Percentiles rank a stretch among this genome's conserved stretches.
Conservation (phyloP, 64 coral and sea anemone genomes). For the Cladopsammia gracilis region DNA sequence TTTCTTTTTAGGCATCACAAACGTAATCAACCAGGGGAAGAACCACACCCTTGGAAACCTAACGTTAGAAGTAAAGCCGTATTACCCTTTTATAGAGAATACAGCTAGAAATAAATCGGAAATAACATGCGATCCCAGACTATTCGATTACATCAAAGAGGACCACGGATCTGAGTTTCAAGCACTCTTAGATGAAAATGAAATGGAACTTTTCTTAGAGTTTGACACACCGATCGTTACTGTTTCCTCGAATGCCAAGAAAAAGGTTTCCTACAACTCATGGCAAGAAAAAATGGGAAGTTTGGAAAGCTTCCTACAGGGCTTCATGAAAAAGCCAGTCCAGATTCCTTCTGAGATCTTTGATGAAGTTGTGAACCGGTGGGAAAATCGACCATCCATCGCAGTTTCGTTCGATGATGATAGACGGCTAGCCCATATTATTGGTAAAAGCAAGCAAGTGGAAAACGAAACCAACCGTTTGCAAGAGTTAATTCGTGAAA, state of each 20-base stretch:
- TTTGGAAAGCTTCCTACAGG: neutral
- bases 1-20: neutral
- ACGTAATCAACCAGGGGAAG: neutral
- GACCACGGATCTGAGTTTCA: constrained; percentile 13
- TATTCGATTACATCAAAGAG: neutral
- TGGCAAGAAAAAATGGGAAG: constrained; percentile 10
- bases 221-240: neutral
- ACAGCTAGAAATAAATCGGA: neutral
- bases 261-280: neutral
- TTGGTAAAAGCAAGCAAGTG: neutral
- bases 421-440: neutral
- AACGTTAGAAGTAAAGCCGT: neutral
- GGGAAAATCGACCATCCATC: neutral
- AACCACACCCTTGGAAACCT: constrained; percentile 4
- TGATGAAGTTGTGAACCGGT: constrained; percentile 1
- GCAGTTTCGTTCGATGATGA: neutral
- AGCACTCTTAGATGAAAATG: neutral
- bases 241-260: neutral
- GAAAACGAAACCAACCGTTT: neutral
- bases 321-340: constrained; percentile 41
- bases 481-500: neutral
- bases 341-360: neutral
- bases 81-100: constrained; percentile 32
- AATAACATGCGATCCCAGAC: neutral
- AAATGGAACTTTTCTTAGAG: neutral